Evolutionary conservation across 2,888 invertebrate species (phyloP), one percentile per base, ranked within the genome.

Genomic region (Galeopsomyia nigrocyanea): DNA sequence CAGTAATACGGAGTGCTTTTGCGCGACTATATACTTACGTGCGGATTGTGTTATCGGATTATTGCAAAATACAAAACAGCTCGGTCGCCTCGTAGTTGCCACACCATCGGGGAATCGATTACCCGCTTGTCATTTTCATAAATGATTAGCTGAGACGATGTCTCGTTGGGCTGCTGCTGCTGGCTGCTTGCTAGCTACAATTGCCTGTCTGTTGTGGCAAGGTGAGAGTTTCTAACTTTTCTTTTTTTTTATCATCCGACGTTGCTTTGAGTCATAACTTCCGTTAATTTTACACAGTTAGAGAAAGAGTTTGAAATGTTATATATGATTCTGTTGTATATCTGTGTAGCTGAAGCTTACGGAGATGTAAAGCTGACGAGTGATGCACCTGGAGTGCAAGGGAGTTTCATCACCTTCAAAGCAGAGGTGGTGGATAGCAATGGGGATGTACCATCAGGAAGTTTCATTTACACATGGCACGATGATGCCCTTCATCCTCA

Each of bases 301-400:
- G 2, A 26, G 26, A 26, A 26, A 5, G 3, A 26, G 5, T 26
- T 26, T 26, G 26, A 5, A 26, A 13, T 39, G 1, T 39, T 13
- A 3, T 1, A 39, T 13, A 10, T 39, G 7, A 39, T 13, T 39
- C 13, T 65, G n/a, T 46, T 13, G 16, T 17, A 31, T 49, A 26
- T 31, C 16, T 51, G 9, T 14, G n/a, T 21, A 74, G 70, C 21
- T 56, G 51, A 39, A 22, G 64, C 68, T 14, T 51, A 62, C 0
- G 63, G n/a, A 66, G 69, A 69, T 67, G 69, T 75, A 58, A 84
- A 86, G 68, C 83, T 94, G 75, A 87, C 87, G 14, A 89, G 89
- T 75, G 89, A 92, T 85, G 91, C 92, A 10, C 92, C 93, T 60
- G 90, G 91, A n/a, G 91, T 94, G 17, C 87, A 90, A 67, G 95